Percentiles rank a stretch among this genome's conserved stretches.
phyloP scores from a whole-genome alignment of 2,113 vertebrate genomes.

The Ia io region DNA sequence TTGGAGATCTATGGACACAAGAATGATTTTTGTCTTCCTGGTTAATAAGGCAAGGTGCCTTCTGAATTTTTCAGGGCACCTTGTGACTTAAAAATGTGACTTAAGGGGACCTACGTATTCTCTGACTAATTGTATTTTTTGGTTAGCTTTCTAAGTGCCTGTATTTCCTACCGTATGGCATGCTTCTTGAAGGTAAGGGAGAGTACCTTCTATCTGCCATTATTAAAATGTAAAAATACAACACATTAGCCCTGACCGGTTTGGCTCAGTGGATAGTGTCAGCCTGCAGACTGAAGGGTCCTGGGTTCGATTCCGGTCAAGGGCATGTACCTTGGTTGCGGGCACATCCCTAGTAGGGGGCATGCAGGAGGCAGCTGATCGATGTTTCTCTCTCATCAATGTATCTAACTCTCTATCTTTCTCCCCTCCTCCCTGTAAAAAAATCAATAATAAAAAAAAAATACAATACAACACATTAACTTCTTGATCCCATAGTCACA shows the following conservation, averaged over 20 bases:
- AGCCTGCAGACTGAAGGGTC: no score
- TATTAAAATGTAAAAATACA: not conserved
- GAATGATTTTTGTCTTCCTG: not conserved
- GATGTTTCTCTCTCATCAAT: no score
- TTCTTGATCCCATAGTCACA: not conserved
- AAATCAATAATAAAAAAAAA: no score
- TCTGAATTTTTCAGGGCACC: not conserved
- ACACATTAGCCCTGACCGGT: not conserved
- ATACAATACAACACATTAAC: not conserved
- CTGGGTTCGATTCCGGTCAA: no score
- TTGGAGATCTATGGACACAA: not conserved
- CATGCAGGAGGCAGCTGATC: no score
- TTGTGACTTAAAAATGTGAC: not conserved
- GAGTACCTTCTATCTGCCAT: not conserved
- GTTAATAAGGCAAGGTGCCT: not conserved
- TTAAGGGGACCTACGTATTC: not conserved
- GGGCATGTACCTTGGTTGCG: no score
- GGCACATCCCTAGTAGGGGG: no score
- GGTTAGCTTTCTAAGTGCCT: not conserved
- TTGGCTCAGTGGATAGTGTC: no score
- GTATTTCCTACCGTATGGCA: not conserved
- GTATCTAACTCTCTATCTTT: no score
- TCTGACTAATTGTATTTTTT: not conserved
- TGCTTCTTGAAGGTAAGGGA: not conserved
- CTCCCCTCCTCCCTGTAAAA: no score